Conservation (phyloP, 2,113 vertebrate genomes). For the Piaya cayana region DNA sequence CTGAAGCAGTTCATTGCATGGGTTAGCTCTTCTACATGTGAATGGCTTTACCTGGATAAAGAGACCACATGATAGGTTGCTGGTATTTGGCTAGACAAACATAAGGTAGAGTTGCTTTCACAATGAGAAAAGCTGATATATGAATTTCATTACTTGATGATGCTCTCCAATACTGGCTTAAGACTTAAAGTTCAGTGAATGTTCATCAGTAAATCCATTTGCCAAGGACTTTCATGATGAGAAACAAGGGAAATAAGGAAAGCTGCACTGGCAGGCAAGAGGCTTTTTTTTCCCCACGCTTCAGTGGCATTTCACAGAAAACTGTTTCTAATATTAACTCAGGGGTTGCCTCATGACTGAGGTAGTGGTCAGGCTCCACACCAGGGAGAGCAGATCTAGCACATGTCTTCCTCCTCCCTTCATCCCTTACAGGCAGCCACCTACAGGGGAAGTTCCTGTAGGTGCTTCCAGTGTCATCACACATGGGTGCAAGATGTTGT, state of each 20-base stretch:
- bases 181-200: background rate
- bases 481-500: background rate
- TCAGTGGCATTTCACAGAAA: background rate
- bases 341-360: background rate
- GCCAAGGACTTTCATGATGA: background rate
- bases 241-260: constrained; percentile 7
- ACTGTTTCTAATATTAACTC: background rate
- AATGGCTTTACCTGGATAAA: background rate
- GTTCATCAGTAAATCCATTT: background rate
- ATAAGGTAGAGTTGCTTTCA: background rate
- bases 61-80: background rate
- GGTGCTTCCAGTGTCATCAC: background rate
- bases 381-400: background rate
- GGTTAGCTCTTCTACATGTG: background rate
- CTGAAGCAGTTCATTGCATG: background rate
- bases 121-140: background rate
- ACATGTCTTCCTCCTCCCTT: accelerated
- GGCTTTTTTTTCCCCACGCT: background rate
- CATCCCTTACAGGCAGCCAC: background rate
- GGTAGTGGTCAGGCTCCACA: background rate
- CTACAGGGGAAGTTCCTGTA: background rate
- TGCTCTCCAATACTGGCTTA: background rate
- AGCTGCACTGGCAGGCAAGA: background rate
- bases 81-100: background rate
- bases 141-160: background rate